These are phyloP conservation scores for Hirtodrosophila trivittata DNA, from an alignment of 2,888 invertebrate species.

Conservation along the genomic window DNA sequence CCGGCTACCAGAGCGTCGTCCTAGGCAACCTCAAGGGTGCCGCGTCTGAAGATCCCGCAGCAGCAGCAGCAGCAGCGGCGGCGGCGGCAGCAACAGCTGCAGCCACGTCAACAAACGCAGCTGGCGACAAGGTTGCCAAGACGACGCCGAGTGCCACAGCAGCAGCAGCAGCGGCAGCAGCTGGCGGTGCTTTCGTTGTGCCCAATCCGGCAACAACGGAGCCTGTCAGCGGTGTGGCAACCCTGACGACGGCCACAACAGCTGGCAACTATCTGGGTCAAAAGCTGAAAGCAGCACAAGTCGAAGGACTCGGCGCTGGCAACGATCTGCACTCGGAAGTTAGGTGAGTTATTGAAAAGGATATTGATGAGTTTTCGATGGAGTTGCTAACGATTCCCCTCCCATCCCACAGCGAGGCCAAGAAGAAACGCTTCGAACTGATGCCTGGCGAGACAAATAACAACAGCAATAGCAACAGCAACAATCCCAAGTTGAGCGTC, in stretches of 20 bases:
- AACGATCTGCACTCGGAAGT: conserved; percentile 80
- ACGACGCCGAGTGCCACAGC: conserved; percentile 20
- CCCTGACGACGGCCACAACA: conserved; percentile 79
- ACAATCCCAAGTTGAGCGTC: conserved; percentile 38
- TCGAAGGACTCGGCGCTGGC: conserved; percentile 79
- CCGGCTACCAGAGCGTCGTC: conserved; percentile 69
- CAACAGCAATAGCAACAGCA: conserved; percentile 34
- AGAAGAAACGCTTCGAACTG: conserved; percentile 82
- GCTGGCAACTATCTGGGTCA: conserved; percentile 81
- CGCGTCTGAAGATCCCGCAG: conserved; percentile 25
- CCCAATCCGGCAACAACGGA: conserved; percentile 31
- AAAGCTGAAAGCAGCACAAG: conserved; percentile 82
- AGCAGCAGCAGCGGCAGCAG: not conserved
- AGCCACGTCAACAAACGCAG: conserved; percentile 20
- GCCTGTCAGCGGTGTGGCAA: conserved; percentile 47
- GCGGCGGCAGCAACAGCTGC: conserved; percentile 9
- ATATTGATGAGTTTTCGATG: not conserved
- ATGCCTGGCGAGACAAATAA: conserved; percentile 45
- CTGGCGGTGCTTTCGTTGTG: conserved; percentile 32
- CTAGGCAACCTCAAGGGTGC: conserved; percentile 58
- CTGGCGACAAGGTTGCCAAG: conserved; percentile 59
- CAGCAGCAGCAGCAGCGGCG: conserved; percentile 6
- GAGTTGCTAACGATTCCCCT: not conserved
- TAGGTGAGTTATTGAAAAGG: conserved; percentile 71
- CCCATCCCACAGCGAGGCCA: conserved; percentile 78